A percentile compares a stretch with the other conserved stretches of the same genome.
These are phyloP conservation scores for Parus major DNA, from an alignment of 2,113 vertebrate genomes.

Conservation along the genomic window DNA sequence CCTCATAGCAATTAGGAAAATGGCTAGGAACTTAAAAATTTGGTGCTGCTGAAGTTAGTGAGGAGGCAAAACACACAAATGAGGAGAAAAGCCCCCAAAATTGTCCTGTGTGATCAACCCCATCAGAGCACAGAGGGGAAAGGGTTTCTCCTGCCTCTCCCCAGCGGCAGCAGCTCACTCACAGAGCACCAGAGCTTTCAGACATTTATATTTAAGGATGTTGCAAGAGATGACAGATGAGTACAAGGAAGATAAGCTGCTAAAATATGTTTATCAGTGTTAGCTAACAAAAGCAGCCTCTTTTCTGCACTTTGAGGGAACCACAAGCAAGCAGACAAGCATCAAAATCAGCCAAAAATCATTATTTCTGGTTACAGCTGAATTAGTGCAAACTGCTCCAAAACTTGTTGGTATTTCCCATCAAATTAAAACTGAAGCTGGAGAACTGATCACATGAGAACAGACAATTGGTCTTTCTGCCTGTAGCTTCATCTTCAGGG, in stretches of 20 bases:
- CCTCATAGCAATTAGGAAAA: neutral
- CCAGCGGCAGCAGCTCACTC: neutral
- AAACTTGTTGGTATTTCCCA: neutral
- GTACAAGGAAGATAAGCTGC: neutral
- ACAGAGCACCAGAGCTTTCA: neutral
- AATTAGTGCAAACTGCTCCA: neutral
- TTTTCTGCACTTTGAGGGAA: neutral
- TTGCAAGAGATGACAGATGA: neutral
- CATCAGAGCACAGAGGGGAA: neutral
- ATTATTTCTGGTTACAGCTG: neutral
- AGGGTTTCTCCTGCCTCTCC: neutral
- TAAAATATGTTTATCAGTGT: neutral
- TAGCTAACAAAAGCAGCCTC: neutral
- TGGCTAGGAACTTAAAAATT: neutral
- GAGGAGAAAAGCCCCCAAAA: neutral
- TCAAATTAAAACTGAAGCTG: neutral
- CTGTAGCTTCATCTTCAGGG: neutral
- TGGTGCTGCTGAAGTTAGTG: neutral
- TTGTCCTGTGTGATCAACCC: neutral
- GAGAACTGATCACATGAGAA: neutral
- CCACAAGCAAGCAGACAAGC: neutral
- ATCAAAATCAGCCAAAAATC: neutral
- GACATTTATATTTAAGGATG: neutral
- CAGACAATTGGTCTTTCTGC: neutral
- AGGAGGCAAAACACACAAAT: neutral